Conservation (phyloP, 2,113 vertebrate species). For the Ceyx margarethae region DNA sequence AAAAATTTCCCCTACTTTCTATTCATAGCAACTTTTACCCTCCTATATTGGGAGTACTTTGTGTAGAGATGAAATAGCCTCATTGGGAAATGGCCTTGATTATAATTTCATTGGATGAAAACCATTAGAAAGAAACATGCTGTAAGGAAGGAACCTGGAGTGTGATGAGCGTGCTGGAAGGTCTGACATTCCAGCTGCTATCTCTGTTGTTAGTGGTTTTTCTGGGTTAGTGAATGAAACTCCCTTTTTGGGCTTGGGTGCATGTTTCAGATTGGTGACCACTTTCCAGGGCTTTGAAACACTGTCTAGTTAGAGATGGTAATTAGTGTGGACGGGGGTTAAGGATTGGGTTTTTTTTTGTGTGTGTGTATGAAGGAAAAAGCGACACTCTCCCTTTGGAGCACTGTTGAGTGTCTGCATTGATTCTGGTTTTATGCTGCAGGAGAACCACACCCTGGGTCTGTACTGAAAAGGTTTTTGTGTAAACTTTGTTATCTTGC, state of each 20-base stretch:
- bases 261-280: not conserved
- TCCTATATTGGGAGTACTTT: not conserved
- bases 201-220: not conserved
- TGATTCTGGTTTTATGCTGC: not conserved
- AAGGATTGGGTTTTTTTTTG: not conserved
- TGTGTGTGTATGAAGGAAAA: not conserved
- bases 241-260: not conserved
- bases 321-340: not conserved
- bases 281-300: not conserved
- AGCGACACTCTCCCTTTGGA: not conserved
- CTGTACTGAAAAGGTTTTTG: not conserved
- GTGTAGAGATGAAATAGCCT: not conserved
- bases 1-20: not conserved
- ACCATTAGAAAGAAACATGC: not conserved
- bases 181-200: not conserved
- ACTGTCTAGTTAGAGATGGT: not conserved
- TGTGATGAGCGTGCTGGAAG: not conserved
- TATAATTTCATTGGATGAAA: not conserved
- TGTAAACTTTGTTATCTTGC: not conserved
- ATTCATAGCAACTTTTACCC: not conserved
- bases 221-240: not conserved
- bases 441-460: not conserved
- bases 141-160: not conserved
- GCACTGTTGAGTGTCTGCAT: not conserved
- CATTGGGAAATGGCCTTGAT: not conserved